A percentile compares a stretch with the other conserved stretches of the same genome.
These are phyloP conservation scores for Brenthis ino DNA, from an alignment of 2,888 invertebrate species.

Conservation along the genomic window DNA sequence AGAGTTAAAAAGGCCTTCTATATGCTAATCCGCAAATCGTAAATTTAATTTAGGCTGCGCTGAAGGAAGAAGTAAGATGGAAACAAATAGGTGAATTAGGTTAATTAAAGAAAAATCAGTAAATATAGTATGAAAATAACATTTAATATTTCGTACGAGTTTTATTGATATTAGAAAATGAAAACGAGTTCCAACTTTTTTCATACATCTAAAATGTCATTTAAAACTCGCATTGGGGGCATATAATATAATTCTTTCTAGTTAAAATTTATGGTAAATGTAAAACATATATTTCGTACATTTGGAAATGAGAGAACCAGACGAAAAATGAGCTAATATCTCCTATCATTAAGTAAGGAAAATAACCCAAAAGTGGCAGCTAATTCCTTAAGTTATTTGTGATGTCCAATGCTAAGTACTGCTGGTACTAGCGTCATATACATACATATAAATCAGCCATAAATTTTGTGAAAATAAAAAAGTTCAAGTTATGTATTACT, in stretches of 20 bases:
- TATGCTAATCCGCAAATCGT: constrained; percentile 34
- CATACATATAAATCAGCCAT: too few relatives aligned
- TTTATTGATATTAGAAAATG: too few relatives aligned
- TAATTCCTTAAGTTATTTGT: constrained; percentile 44
- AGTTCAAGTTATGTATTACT: too few relatives aligned
- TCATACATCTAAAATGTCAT: too few relatives aligned
- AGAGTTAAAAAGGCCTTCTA: constrained; percentile 33
- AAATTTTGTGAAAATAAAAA: too few relatives aligned
- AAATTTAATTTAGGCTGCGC: constrained; percentile 16
- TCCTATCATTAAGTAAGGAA: constrained; percentile 43
- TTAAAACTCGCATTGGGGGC: too few relatives aligned
- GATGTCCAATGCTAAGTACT: constrained; percentile 26
- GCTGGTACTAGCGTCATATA: too few relatives aligned
- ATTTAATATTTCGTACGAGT: background rate
- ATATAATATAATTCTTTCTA: background rate
- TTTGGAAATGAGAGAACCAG: constrained; percentile 34
- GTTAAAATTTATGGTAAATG: background rate
- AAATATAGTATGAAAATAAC: background rate
- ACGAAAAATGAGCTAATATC: constrained; percentile 43
- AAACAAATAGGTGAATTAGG: constrained; percentile 9
- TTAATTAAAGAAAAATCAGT: background rate
- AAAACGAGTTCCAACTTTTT: too few relatives aligned
- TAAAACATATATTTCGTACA: constrained; percentile 11
- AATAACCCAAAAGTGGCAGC: constrained; percentile 42
- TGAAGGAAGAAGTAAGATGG: constrained; percentile 1